Evolutionary conservation across 1,140 invertebrate genomes (phyloP).

Genomic region (Asbolus verrucosus): DNA sequence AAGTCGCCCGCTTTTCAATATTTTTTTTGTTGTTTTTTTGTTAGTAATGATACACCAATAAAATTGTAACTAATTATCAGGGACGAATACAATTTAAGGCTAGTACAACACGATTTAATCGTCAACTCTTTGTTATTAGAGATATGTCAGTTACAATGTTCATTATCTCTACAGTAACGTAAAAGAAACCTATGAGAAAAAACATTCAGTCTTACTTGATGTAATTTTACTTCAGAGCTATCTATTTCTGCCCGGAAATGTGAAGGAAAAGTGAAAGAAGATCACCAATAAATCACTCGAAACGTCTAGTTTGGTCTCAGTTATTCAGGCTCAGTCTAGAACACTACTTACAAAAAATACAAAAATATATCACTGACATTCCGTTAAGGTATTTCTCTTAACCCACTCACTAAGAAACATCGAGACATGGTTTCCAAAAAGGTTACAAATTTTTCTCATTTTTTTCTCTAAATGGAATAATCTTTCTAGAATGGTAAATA

Average conservation of each 20-base stretch:
- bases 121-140: constrained; percentile 31
- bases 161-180: background rate
- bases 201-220: constrained; percentile 58
- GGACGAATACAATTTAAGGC: constrained; percentile 33
- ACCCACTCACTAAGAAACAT: constrained; percentile 23
- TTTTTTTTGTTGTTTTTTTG: background rate
- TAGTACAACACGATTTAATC: constrained; percentile 8
- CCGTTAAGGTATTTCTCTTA: constrained; percentile 29
- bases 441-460: constrained; percentile 9
- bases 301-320: constrained; percentile 51
- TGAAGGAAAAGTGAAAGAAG: background rate
- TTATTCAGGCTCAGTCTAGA: constrained; percentile 49
- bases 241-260: background rate
- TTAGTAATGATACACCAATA: constrained; percentile 9
- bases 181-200: constrained; percentile 46
- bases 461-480: constrained; percentile 11
- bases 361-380: constrained; percentile 61
- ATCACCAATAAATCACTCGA: background rate
- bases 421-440: constrained; percentile 15
- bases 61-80: constrained; percentile 21
- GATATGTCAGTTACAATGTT: constrained; percentile 52
- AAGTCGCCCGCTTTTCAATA: background rate
- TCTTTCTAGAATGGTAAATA: constrained; percentile 4
- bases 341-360: constrained; percentile 60
- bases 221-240: constrained; percentile 36